Base-by-base conservation (phyloP, 2,797 vertebrate species). In the Euphonia xanthogaster region DNA sequence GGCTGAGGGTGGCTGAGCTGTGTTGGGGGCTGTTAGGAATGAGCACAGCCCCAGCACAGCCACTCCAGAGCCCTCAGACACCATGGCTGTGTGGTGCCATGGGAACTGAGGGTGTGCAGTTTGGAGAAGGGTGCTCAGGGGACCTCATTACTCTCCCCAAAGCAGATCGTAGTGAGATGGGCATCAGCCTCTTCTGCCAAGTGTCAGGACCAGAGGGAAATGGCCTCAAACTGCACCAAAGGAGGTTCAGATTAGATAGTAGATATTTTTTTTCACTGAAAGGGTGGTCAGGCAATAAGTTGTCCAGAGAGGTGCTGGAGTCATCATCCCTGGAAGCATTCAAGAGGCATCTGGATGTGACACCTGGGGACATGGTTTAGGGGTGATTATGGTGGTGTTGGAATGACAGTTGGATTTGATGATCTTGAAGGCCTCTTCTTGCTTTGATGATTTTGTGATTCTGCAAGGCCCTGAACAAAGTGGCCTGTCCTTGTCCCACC, bases 51-150 rank as follows among this genome's bases (percentile, higher is more conserved):
- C 10, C 8, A 48, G 60, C 37, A 5, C 2, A 10, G 51, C 51
- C 4, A 12, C 8, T n/a, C 40, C 25, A 2, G 53, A 60, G 40
- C 61, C 27, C 51, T 44, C 0, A 1, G 51, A 63, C 51, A 54
- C 28, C 28, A 6, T 0, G 0, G 35, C 62, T 0, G 0, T 12
- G 40, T 3, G 5, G 67, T 75, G 31, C 72, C 33, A 4, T 39
- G 44, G 63, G n/a, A 39, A 33, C 30, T 22, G 39, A 10, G 30
- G 18, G 18, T 23, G 21, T 44, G 55, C 24, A 27, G 12, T 51
- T 37, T 51, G 21, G 21, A 57, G n/a, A 57, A 16, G 14, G 44
- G 24, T 54, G n/a, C 44, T 63, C 18, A n/a, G 21, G 28, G 50
- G 18, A 45, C 44, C 30, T 83, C 50, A 40, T 1, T 57, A 50